phyloP scores from a whole-genome alignment of 1,140 invertebrate genomes.

The Lerema accius region DNA sequence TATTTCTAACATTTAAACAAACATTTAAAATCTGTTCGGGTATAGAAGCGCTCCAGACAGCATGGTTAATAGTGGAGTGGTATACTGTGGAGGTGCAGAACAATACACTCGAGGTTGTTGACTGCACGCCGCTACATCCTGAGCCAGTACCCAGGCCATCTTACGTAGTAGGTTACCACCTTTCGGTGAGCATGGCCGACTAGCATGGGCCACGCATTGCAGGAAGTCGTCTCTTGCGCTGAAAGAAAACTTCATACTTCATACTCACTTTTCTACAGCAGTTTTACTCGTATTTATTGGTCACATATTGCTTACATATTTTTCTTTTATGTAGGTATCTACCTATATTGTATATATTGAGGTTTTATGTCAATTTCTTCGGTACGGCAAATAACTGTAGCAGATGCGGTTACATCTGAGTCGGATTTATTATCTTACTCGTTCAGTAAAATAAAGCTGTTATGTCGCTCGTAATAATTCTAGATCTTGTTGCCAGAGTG shows the following conservation, averaged over 20 bases:
- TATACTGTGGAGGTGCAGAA: slow-evolving; percentile 46
- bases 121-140: slow-evolving; percentile 68
- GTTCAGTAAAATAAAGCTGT: background rate
- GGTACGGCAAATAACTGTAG: no score
- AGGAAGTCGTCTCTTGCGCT: slow-evolving; percentile 75
- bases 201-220: slow-evolving; percentile 59
- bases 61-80: slow-evolving; percentile 52
- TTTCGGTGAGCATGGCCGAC: slow-evolving; percentile 53
- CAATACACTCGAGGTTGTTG: slow-evolving; percentile 62
- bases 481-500: slow-evolving; percentile 8
- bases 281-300: no score
- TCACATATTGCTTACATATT: no score
- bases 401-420: background rate
- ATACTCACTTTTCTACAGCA: no score
- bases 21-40: slow-evolving; percentile 50
- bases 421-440: background rate
- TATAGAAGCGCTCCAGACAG: slow-evolving; percentile 53
- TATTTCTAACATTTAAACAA: slow-evolving; percentile 3
- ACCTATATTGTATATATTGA: no score
- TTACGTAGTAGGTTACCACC: slow-evolving; percentile 57
- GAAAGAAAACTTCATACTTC: no score
- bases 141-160: slow-evolving; percentile 73
- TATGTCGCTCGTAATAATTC: slow-evolving; percentile 19
- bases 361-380: no score
- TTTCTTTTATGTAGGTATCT: no score